phyloP scores from a whole-genome alignment of 2,888 invertebrate species.

The Steinernema carpocapsae region DNA sequence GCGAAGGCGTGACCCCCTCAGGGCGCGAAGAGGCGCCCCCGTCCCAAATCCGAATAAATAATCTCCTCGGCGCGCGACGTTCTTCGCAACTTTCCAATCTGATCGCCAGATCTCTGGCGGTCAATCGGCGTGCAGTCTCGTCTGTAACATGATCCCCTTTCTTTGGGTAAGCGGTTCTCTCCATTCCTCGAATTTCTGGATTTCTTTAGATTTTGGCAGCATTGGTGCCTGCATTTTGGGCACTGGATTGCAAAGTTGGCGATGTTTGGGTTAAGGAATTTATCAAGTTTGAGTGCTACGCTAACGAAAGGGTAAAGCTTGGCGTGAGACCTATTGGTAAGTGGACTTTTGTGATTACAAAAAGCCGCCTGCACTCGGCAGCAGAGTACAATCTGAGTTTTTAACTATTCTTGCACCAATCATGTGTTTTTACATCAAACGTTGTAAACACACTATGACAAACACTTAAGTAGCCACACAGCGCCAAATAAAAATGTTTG shows the following conservation, averaged over 20 bases:
- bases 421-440: too few species aligned
- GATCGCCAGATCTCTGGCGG: not conserved
- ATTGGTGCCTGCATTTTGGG: too few species aligned
- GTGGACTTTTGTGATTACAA: too few species aligned
- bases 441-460: too few species aligned
- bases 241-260: conserved; percentile 22
- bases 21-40: conserved; percentile 10
- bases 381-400: too few species aligned
- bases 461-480: too few species aligned
- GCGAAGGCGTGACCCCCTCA: conserved; percentile 34
- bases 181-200: not conserved
- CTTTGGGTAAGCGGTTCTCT: too few species aligned
- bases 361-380: too few species aligned
- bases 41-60: conserved; percentile 15
- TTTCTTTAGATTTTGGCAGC: not conserved
- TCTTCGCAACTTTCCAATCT: not conserved
- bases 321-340: conserved; percentile 37
- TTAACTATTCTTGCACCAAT: too few species aligned
- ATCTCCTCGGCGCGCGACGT: conserved; percentile 3
- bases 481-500: too few species aligned
- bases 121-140: too few species aligned
- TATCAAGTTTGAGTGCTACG: conserved; percentile 47
- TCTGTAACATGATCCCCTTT: too few species aligned
- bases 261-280: conserved; percentile 42
- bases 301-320: conserved; percentile 7